phyloP scores from a whole-genome alignment of 2,888 invertebrate species.

The Oasisia sp. region DNA sequence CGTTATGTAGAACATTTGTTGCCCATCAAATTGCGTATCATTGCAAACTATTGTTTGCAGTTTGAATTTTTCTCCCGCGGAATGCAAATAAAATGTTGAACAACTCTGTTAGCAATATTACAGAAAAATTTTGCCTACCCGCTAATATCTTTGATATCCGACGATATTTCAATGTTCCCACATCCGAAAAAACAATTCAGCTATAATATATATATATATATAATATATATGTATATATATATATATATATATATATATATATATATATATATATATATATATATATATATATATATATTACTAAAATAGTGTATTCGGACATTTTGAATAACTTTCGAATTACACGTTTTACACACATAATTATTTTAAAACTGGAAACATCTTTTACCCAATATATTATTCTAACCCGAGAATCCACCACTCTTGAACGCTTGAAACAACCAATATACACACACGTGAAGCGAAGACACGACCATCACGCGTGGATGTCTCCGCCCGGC shows the following conservation, averaged over 20 bases:
- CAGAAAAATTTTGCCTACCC: no score
- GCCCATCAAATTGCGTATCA: no score
- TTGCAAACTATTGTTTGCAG: no score
- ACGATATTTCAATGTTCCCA: no score
- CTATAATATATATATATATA: no score
- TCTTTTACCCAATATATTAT: background rate
- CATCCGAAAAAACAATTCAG: no score
- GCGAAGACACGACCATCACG: background rate
- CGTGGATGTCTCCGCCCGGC: background rate
- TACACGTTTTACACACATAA: background rate
- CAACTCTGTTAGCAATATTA: no score
- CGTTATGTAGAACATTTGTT: no score
- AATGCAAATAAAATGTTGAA: no score
- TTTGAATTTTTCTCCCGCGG: no score
- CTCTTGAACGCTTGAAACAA: background rate
- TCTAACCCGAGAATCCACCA: background rate
- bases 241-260: background rate
- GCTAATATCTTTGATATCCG: no score
- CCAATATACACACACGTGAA: background rate
- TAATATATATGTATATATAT: no score
- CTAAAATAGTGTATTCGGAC: conserved; percentile 12
- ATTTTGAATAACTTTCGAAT: background rate
- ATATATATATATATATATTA: conserved; percentile 26
- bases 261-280: conserved; percentile 20
- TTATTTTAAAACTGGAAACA: background rate